These are phyloP conservation scores for Monochamus alternatus DNA, from an alignment of 2,888 invertebrate species.

Conservation along the genomic window DNA sequence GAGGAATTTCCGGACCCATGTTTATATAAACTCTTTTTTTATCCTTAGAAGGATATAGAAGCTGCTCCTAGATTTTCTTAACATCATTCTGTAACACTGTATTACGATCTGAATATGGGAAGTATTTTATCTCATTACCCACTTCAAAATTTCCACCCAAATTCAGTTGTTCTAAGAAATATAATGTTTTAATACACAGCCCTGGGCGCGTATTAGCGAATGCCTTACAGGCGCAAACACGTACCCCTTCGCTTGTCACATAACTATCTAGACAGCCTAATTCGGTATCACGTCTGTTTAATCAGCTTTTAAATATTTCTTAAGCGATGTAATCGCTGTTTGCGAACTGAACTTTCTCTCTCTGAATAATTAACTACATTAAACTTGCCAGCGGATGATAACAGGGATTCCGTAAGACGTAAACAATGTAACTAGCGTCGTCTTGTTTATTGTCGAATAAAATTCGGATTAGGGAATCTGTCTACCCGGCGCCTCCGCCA, in stretches of 20 bases:
- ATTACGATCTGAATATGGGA: too few species aligned
- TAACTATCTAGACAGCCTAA: conserved; percentile 7
- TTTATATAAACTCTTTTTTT: too few species aligned
- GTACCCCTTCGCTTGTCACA: neutral
- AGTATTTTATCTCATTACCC: too few species aligned
- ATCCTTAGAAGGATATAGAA: too few species aligned
- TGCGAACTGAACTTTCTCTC: conserved; percentile 4
- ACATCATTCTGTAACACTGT: too few species aligned
- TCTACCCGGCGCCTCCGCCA: conserved; percentile 7
- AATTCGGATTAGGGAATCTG: conserved; percentile 1
- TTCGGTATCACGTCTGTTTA: neutral
- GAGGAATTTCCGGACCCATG: too few species aligned
- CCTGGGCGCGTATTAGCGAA: neutral
- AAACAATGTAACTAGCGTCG: conserved; percentile 1
- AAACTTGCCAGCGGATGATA: neutral
- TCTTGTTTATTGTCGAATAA: neutral
- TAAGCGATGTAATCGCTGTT: conserved; percentile 6
- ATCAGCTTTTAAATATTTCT: conserved; percentile 10
- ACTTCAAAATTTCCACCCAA: too few species aligned
- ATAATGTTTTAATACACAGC: too few species aligned
- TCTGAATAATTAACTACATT: conserved; percentile 8
- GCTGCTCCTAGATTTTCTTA: too few species aligned
- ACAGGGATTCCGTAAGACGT: neutral
- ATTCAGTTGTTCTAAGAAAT: too few species aligned
- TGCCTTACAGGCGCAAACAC: neutral